Conservation (phyloP, 2,113 vertebrate species). For the Sus scrofa region T2T-Sscrofa CM000815.6:99766001-99766500, state of each 20-base stretch:
- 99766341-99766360: conserved; percentile 41
- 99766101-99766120: neutral
- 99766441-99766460: neutral
- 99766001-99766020: conserved; percentile 44
- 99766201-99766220: conserved; percentile 6
- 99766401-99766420: conserved; percentile 10
- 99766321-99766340: neutral
- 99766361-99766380: conserved; percentile 20
- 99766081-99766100: neutral
- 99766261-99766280: neutral
- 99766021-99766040: conserved; percentile 6
- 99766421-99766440: neutral
- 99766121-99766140: conserved; percentile 35
- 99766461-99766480: neutral
- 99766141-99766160: neutral
- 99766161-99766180: neutral
- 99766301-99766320: neutral
- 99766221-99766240: neutral
- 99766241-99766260: conserved; percentile 49
- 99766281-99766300: conserved; percentile 32
- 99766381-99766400: neutral
- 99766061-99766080: neutral
- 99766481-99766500: neutral
- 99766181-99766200: neutral
- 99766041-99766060: conserved; percentile 1